phyloP scores from a whole-genome alignment of 1,140 invertebrate species.

The Drosophila subobscura region DNA sequence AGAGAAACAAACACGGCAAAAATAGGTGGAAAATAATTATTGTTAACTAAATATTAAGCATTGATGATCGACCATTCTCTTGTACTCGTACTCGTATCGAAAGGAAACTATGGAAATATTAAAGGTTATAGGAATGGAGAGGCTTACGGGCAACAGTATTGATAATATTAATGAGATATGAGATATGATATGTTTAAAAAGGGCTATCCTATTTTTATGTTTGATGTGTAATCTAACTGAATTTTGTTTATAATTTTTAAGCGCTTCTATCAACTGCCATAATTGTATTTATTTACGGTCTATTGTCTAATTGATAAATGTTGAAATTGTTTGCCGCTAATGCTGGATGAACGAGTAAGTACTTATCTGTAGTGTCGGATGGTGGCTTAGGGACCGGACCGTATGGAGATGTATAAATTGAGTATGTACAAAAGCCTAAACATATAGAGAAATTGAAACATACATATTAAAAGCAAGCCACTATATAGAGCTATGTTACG shows the following conservation, averaged over 20 bases:
- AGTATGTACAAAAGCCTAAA: slow-evolving; percentile 48
- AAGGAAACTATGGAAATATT: slow-evolving; percentile 31
- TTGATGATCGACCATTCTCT: slow-evolving; percentile 56
- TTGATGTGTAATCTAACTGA: slow-evolving; percentile 22
- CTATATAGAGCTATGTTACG: slow-evolving; percentile 53
- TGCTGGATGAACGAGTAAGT: slow-evolving; percentile 21
- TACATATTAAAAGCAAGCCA: slow-evolving; percentile 23
- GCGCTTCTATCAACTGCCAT: slow-evolving; percentile 74
- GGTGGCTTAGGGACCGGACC: neutral
- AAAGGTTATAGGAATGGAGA: slow-evolving; percentile 16
- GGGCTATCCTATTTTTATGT: slow-evolving; percentile 1
- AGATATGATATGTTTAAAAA: slow-evolving; percentile 6
- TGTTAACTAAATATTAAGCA: slow-evolving; percentile 81
- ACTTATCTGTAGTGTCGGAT: slow-evolving; percentile 18
- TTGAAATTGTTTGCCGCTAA: slow-evolving; percentile 51
- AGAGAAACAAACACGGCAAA: slow-evolving; percentile 2
- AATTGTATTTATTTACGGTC: slow-evolving; percentile 61
- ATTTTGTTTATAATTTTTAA: slow-evolving; percentile 54
- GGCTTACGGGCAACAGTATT: slow-evolving; percentile 57
- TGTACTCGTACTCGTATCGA: slow-evolving; percentile 13
- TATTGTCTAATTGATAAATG: slow-evolving; percentile 34
- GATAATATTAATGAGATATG: slow-evolving; percentile 45
- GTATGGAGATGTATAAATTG: slow-evolving; percentile 37
- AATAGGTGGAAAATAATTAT: slow-evolving; percentile 37
- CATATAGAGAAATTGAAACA: slow-evolving; percentile 7